Evolutionary conservation across 92 coral and sea anemone genomes (phyloP), one percentile per base, ranked within the genome.

Genomic region (Pocillopora meandrina): DNA sequence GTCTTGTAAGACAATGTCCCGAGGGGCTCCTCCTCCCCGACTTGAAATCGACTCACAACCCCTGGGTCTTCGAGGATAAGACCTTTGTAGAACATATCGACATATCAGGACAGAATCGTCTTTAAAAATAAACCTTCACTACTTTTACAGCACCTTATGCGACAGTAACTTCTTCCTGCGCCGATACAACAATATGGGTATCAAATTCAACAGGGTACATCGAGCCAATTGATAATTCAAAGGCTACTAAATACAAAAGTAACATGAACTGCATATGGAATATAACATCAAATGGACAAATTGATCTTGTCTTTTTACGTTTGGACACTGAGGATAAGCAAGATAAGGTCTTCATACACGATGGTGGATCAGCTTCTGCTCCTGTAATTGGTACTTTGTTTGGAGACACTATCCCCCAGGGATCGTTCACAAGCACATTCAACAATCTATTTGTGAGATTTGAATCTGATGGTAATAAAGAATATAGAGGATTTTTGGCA

Each of bases 281-380:
- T 35, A 55, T 86, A 61, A 79, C 85, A 9, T 86, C 89, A 21
- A 86, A 86, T 67, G 63, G 79, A 3, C 69, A 73, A 47, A 75
- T 86, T 18, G 59, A 52, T 4, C 68, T 79, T 0, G 61, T 56
- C 18, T 86, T 86, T n/a, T 18, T 23, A 1, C 64, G 60, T 23
- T 79, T 86, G 47, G 26, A 59, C n/a, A 86, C 89, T 23, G 89
- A 86, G 31, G 15, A 59, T 0, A 71, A 63, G 21, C 74, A 72
- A 31, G 89, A 86, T 65, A 77, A 60, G 65, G 79, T 86, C 21
- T 72, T 60, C 21, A 68, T 86, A 20, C 78, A 86, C 62, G 85
- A 86, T 56, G 89, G 89, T 12, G 23, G 10, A 11, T 86, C 89
- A 8, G n/a, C 21, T 11, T 71, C 84, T 11, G 60, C 63, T 72